phyloP scores from a whole-genome alignment of 2,888 invertebrate species.

The Cryptosula pallasiana region DNA sequence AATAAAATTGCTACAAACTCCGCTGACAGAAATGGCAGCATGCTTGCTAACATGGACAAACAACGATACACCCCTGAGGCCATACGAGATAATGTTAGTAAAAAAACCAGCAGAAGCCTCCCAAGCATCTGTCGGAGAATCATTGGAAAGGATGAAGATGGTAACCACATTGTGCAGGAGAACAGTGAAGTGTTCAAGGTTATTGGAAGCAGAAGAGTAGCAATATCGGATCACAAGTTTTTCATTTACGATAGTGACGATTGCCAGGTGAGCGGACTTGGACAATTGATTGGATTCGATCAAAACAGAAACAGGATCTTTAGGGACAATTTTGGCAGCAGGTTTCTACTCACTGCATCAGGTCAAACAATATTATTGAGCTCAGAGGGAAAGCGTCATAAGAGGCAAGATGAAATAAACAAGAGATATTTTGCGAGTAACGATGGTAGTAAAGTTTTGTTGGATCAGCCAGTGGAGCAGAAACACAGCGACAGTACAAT shows the following conservation, averaged over 20 bases:
- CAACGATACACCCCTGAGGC: too few species aligned
- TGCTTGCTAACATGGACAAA: too few species aligned
- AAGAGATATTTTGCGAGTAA: background rate
- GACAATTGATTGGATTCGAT: background rate
- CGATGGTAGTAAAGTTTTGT: too few species aligned
- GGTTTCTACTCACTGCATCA: background rate
- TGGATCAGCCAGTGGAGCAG: too few species aligned
- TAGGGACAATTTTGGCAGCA: background rate
- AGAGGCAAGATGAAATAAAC: background rate
- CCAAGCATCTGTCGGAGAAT: background rate
- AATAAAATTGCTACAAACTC: too few species aligned
- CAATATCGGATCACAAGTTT: background rate
- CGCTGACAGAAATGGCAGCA: too few species aligned
- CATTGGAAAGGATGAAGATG: background rate
- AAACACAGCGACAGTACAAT: background rate
- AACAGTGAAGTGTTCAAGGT: background rate
- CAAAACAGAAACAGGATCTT: background rate
- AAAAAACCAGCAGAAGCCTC: too few species aligned
- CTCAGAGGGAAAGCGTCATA: background rate
- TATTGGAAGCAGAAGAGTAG: background rate
- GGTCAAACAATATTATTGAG: background rate
- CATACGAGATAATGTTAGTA: too few species aligned
- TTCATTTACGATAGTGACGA: background rate
- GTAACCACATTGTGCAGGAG: background rate
- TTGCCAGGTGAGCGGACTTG: background rate